A percentile compares a stretch with the other conserved stretches of the same genome.
These are phyloP conservation scores for Gobio gobio DNA, from an alignment of 2,113 vertebrate genomes.

Conservation along the genomic window DNA sequence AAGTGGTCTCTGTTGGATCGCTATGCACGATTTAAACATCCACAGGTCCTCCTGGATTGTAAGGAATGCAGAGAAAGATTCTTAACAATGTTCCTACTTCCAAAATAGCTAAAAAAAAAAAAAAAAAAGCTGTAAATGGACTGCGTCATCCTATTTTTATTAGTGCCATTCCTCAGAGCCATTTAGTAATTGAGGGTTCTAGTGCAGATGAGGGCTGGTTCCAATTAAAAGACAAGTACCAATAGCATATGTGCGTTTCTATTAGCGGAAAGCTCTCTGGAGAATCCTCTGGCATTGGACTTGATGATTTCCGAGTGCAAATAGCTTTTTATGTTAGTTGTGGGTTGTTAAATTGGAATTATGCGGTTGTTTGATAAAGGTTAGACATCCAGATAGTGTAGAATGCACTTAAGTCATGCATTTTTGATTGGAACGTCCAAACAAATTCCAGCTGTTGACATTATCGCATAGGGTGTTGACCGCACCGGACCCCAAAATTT, in stretches of 20 bases:
- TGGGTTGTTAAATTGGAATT: not conserved
- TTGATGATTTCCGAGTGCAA: not conserved
- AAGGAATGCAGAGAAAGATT: slow-evolving; percentile 18
- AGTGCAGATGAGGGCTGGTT: not conserved
- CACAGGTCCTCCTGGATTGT: slow-evolving; percentile 15
- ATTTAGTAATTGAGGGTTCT: not conserved
- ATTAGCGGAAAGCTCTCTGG: not conserved
- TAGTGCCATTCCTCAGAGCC: slow-evolving; percentile 1
- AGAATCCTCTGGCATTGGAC: not conserved
- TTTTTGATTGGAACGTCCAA: not conserved
- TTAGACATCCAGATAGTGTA: not conserved
- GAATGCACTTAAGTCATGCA: not conserved
- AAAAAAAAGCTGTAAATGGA: not conserved
- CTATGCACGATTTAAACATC: slow-evolving; percentile 13
- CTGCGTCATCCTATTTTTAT: slow-evolving; percentile 26
- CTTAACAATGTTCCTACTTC: not conserved
- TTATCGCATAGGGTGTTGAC: not conserved
- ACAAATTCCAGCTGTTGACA: not conserved
- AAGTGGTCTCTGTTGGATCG: slow-evolving; percentile 37
- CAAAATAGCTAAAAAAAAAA: not conserved
- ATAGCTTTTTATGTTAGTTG: not conserved
- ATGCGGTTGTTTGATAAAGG: not conserved
- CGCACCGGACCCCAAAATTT: not conserved
- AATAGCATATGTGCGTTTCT: not conserved
- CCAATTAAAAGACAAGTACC: not conserved